A percentile compares a stretch with the other conserved stretches of the same genome.
Conservation (phyloP, 2,113 vertebrate genomes). For the Clarias macrocephalus region DNA sequence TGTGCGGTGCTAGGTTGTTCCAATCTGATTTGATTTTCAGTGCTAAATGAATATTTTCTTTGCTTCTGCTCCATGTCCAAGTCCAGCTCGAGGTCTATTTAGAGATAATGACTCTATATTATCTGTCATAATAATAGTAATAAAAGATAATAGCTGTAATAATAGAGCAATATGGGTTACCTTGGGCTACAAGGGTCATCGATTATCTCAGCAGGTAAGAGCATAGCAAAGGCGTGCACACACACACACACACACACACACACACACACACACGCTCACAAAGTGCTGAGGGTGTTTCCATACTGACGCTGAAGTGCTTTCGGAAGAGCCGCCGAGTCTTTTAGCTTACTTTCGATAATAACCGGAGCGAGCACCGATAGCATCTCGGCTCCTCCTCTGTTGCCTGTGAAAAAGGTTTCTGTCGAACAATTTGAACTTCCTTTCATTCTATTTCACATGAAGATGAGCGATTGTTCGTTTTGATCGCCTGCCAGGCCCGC, state of each 20-base stretch:
- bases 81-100: neutral
- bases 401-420: neutral
- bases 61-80: neutral
- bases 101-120: neutral
- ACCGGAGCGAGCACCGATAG: neutral
- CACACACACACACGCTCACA: neutral
- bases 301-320: neutral
- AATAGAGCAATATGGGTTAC: neutral
- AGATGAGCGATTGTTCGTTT: slow-evolving; percentile 5
- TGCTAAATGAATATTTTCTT: neutral
- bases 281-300: neutral
- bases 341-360: slow-evolving; percentile 1
- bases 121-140: slow-evolving; percentile 10
- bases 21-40: neutral
- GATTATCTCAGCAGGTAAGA: neutral
- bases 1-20: neutral
- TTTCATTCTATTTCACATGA: slow-evolving; percentile 6
- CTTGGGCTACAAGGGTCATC: neutral
- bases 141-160: slow-evolving; percentile 4
- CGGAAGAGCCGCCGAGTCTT: slow-evolving; percentile 3
- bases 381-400: neutral
- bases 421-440: slow-evolving; percentile 4
- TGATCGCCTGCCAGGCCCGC: neutral
- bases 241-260: neutral
- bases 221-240: neutral